phyloP scores from a whole-genome alignment of 1,140 invertebrate species.

The Parapsyche elsis region DNA sequence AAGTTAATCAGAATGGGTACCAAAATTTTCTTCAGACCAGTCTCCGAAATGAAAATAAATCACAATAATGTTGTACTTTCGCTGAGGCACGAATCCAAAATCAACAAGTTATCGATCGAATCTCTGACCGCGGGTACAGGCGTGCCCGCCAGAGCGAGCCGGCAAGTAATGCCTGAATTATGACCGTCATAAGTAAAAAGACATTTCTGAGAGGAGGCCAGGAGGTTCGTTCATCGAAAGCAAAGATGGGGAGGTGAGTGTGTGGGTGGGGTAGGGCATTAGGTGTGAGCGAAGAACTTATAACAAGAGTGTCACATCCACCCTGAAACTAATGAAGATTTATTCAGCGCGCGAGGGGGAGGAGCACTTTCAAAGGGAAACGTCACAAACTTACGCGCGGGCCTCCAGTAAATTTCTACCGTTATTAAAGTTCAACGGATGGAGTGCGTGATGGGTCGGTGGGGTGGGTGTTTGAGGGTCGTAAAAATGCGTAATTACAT shows the following conservation, averaged over 20 bases:
- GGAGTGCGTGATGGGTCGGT: conserved; percentile 19
- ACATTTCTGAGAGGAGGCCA: too few species aligned
- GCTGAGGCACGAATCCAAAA: background rate
- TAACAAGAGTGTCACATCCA: conserved; percentile 42
- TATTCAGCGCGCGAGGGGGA: conserved; percentile 15
- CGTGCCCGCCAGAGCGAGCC: background rate
- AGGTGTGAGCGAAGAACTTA: conserved; percentile 9
- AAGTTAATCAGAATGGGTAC: too few species aligned
- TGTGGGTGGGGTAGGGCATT: background rate
- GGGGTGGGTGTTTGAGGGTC: background rate
- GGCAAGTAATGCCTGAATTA: conserved; percentile 9
- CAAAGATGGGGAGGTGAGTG: background rate
- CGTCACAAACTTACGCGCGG: conserved; percentile 19
- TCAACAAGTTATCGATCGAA: conserved; percentile 6
- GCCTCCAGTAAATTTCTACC: background rate
- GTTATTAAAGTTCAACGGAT: conserved; percentile 28
- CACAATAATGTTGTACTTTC: background rate
- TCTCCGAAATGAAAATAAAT: background rate
- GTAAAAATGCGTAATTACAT: conserved; percentile 40
- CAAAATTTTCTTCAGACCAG: too few species aligned
- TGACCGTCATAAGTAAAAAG: background rate
- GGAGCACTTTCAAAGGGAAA: conserved; percentile 26
- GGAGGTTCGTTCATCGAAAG: background rate
- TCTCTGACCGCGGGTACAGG: too few species aligned
- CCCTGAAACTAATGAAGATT: conserved; percentile 42